A percentile compares a stretch with the other conserved stretches of the same genome.
Evolutionary conservation across 2,113 vertebrate genomes (phyloP).

Genomic region (Catharus bicknelli): DNA sequence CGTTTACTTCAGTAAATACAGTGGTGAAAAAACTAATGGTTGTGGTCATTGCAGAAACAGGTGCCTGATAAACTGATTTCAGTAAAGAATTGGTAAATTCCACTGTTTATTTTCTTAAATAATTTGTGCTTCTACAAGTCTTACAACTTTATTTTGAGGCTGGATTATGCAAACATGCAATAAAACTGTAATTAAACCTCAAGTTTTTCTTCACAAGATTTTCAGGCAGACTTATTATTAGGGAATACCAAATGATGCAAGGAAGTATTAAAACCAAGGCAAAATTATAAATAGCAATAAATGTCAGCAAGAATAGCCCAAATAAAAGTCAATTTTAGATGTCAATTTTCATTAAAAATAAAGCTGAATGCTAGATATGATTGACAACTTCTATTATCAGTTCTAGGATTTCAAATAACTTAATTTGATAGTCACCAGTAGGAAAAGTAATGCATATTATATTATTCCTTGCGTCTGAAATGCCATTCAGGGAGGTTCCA

Average conservation of each 20-base stretch:
- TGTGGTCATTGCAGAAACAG: background rate
- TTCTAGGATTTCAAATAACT: background rate
- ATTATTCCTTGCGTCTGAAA: background rate
- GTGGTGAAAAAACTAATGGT: background rate
- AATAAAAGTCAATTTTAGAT: background rate
- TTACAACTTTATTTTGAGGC: background rate
- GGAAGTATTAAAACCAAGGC: background rate
- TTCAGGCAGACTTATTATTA: background rate
- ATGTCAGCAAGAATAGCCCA: background rate
- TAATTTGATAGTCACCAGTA: background rate
- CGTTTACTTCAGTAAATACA: background rate
- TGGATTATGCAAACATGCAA: background rate
- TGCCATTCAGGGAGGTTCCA: background rate
- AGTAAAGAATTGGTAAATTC: background rate
- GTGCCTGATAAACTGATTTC: background rate
- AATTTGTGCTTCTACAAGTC: background rate
- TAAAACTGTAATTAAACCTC: background rate
- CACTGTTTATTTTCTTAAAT: background rate
- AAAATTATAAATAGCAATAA: background rate
- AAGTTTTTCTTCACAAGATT: background rate
- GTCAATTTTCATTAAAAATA: constrained; percentile 22
- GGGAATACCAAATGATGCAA: background rate
- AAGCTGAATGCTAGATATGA: background rate
- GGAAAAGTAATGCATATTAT: background rate
- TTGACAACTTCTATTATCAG: background rate